Percentiles rank a stretch among this genome's conserved stretches.
Conservation (phyloP, 2,113 vertebrate species). For the Calidris pugnax region DNA sequence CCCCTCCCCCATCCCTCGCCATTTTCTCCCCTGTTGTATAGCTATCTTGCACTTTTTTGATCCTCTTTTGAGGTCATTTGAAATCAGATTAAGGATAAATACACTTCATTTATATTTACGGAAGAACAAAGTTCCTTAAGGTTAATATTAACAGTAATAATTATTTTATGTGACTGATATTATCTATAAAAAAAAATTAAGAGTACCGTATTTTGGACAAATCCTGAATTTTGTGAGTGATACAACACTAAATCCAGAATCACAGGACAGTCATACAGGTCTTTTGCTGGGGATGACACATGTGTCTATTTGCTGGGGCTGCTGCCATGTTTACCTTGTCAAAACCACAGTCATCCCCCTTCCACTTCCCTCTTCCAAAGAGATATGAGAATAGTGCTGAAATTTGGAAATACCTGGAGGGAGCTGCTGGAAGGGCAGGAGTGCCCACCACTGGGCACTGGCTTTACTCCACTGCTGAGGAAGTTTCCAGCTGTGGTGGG, state of each 20-base stretch:
- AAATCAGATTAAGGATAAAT: constrained; percentile 21
- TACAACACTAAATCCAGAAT: background rate
- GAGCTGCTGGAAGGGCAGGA: rapidly evolving
- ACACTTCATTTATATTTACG: background rate
- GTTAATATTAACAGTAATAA: background rate
- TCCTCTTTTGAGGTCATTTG: constrained; percentile 28
- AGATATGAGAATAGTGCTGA: background rate
- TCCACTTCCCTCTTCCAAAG: background rate
- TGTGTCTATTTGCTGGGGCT: background rate
- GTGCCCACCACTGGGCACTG: rapidly evolving
- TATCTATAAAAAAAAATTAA: background rate
- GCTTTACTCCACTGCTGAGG: background rate
- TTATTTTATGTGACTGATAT: background rate
- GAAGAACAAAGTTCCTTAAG: background rate
- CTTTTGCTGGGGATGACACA: background rate
- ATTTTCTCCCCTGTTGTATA: background rate
- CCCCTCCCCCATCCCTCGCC: background rate
- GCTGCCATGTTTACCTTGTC: background rate
- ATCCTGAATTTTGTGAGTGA: background rate
- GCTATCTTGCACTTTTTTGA: background rate
- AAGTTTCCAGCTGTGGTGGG: background rate
- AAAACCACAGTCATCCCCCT: background rate
- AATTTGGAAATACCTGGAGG: background rate
- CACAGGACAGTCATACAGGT: background rate
- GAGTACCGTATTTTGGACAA: background rate